These are phyloP conservation scores for Pachyseris speciosa DNA, from an alignment of 64 coral and sea anemone species.

Conservation along the genomic window DNA sequence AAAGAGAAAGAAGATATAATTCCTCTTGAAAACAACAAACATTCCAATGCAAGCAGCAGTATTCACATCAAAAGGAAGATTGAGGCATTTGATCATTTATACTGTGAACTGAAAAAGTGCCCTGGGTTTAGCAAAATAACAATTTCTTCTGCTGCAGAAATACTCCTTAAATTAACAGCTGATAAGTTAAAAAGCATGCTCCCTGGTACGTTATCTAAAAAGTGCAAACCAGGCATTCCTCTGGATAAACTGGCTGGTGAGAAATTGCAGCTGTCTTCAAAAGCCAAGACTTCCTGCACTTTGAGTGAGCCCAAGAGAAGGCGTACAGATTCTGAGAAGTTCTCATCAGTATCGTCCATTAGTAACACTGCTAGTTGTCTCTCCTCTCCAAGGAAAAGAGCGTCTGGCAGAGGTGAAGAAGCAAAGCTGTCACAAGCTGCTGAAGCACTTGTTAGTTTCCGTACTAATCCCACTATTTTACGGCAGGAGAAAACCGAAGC, in stretches of 20 bases:
- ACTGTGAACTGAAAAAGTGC: conserved; percentile 55
- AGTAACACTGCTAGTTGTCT: not conserved
- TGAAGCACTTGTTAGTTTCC: conserved; percentile 69
- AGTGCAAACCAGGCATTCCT: not conserved
- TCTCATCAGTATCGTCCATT: not conserved
- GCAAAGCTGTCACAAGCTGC: conserved; percentile 66
- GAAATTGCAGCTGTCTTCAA: not conserved
- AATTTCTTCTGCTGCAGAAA: conserved; percentile 39
- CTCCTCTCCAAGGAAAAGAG: not conserved
- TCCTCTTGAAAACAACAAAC: not conserved
- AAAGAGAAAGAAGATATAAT: not conserved
- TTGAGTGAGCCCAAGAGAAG: not conserved
- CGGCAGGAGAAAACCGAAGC: too few relatives aligned
- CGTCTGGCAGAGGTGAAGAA: conserved; percentile 27
- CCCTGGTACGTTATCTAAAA: not conserved
- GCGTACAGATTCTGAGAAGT: not conserved
- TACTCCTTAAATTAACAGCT: conserved; percentile 36
- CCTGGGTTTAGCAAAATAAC: conserved; percentile 28
- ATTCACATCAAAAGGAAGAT: conserved; percentile 11
- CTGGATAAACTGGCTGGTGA: not conserved
- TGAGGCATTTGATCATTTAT: conserved; percentile 72
- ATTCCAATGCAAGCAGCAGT: not conserved
- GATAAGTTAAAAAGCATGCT: not conserved
- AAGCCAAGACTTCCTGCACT: not conserved
- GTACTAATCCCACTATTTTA: conserved; percentile 57